Conservation (phyloP, 2,113 vertebrate genomes). For the Serilophus lunatus region DNA sequence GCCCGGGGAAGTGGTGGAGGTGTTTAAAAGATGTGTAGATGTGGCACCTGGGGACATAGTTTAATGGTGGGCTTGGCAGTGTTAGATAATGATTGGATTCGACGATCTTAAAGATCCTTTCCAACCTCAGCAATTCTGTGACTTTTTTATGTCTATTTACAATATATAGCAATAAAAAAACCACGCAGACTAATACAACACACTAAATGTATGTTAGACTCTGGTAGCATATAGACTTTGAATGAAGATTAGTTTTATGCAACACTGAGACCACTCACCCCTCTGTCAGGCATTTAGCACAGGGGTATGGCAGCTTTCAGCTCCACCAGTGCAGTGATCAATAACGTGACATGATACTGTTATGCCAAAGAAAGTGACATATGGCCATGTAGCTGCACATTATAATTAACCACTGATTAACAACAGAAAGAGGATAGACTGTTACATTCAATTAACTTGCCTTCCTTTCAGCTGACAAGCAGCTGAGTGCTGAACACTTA, state of each 20-base stretch:
- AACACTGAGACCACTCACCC: neutral
- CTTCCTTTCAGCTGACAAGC: neutral
- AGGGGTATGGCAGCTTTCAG: neutral
- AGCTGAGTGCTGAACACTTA: neutral
- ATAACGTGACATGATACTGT: neutral
- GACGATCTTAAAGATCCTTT: neutral
- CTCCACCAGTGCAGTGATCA: neutral
- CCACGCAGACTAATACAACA: neutral
- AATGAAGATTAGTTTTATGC: neutral
- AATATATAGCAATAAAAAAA: neutral
- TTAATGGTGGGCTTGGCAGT: neutral
- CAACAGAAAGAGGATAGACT: conserved; percentile 7
- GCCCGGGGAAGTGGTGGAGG: neutral
- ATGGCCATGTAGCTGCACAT: neutral
- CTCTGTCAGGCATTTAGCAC: neutral
- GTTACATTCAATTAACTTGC: conserved; percentile 36
- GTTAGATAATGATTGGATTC: neutral
- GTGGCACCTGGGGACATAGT: neutral
- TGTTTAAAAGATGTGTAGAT: neutral
- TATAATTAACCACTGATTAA: conserved; percentile 42
- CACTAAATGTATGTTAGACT: neutral
- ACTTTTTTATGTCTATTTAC: neutral
- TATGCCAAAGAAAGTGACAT: conserved; percentile 31
- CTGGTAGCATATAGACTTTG: neutral
- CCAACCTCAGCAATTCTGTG: neutral